Percentiles rank a stretch among this genome's conserved stretches.
phyloP scores from a whole-genome alignment of 2,888 invertebrate species.

The Ectemnius cavifrons region DNA sequence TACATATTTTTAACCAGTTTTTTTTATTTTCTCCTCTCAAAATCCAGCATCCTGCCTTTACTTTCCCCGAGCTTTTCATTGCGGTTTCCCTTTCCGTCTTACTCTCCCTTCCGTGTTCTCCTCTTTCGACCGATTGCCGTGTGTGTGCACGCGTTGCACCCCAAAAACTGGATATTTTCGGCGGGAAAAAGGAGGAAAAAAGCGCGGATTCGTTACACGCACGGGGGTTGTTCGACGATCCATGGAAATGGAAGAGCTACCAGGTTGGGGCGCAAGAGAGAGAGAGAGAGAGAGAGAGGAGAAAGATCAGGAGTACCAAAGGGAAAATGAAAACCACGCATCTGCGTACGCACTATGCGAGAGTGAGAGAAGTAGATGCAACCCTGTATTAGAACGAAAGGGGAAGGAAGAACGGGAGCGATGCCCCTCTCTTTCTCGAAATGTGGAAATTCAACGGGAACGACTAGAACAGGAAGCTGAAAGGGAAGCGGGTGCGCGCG shows the following conservation, averaged over 20 bases:
- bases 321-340: constrained; percentile 62
- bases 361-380: constrained; percentile 15
- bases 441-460: constrained; percentile 60
- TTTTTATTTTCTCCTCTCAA: too few relatives aligned
- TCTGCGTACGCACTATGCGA: constrained; percentile 60
- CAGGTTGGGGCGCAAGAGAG: constrained; percentile 3
- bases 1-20: constrained; percentile 71
- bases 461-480: constrained; percentile 19
- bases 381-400: constrained; percentile 7
- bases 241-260: constrained; percentile 41
- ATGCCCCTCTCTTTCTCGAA: constrained; percentile 39
- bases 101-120: neutral
- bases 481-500: constrained; percentile 23
- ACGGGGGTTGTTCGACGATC: constrained; percentile 56
- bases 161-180: constrained; percentile 72
- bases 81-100: constrained; percentile 21
- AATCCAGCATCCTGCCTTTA: constrained; percentile 28
- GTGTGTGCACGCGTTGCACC: constrained; percentile 51
- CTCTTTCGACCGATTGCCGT: constrained; percentile 7
- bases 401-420: constrained; percentile 31
- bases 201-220: constrained; percentile 75
- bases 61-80: constrained; percentile 34
- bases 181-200: constrained; percentile 63
- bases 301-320: constrained; percentile 62
- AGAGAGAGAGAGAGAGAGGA: constrained; percentile 25